Percentiles rank a stretch among this genome's conserved stretches.
phyloP scores from a whole-genome alignment of 2,888 invertebrate species.

The Epistrophella euchroma region DNA sequence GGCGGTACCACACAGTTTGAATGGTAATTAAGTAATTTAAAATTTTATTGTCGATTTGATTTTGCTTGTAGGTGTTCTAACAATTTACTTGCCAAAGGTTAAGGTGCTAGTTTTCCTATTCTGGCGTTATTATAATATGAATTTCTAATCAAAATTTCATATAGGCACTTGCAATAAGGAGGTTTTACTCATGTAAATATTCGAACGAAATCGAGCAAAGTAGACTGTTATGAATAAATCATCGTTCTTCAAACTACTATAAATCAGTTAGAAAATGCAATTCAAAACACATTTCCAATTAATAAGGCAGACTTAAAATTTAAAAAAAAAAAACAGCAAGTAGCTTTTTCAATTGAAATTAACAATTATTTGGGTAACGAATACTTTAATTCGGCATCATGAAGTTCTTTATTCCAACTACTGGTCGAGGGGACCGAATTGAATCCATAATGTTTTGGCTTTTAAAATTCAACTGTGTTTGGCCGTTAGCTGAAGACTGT shows the following conservation, averaged over 20 bases:
- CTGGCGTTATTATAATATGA: not conserved
- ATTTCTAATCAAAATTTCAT: not conserved
- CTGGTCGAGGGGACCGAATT: not conserved
- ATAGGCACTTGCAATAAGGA: too few relatives aligned
- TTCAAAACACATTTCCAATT: not conserved
- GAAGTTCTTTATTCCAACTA: slow-evolving; percentile 26
- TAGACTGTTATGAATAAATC: not conserved
- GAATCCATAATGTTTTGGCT: slow-evolving; percentile 27
- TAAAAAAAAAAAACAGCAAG: too few relatives aligned
- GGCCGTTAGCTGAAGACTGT: slow-evolving; percentile 21
- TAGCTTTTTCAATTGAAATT: too few relatives aligned
- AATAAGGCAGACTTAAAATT: not conserved
- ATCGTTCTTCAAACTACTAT: not conserved
- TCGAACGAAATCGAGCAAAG: not conserved
- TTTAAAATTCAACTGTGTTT: slow-evolving; percentile 33
- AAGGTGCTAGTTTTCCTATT: not conserved
- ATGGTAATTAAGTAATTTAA: not conserved
- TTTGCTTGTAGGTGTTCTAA: not conserved
- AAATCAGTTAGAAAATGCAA: not conserved
- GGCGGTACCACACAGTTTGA: not conserved
- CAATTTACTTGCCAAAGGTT: not conserved
- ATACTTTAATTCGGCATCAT: not conserved
- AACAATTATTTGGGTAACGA: not conserved
- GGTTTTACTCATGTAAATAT: not conserved
- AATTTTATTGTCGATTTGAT: not conserved